Evolutionary conservation across 2,113 vertebrate genomes (phyloP), one percentile per base, ranked within the genome.

Genomic region (Oncorhynchus masou): DNA sequence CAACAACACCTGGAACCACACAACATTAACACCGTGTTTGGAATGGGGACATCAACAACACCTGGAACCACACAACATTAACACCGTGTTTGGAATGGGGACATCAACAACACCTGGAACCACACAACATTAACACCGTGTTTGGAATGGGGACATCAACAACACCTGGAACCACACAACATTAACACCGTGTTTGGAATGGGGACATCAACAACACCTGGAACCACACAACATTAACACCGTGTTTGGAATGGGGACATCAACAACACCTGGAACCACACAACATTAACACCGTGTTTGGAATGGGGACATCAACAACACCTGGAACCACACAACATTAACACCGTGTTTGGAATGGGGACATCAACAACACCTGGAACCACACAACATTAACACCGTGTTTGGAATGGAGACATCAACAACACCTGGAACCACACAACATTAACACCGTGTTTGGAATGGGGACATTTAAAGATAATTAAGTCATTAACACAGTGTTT

Each of bases 151-250:
- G n/a, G n/a, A n/a, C n/a, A n/a, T n/a, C 11, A 98, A 93, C 16
- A 99, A 92, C 57, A 99, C 97, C 97, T 99, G 83, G 39, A 83
- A 76, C 70, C 70, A 70, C 34, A 79, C 8, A 68, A 51, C 20
- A n/a, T 1, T 70, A 59, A 45, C 39, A 45, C 9, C 0, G 27
- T 3, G 27, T 27, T 27, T 27, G 3, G 27, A 3, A 27, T 27
- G 27, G 27, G n/a, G n/a, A n/a, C n/a, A n/a, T n/a, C 11, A 98
- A 93, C 16, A 99, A 92, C 57, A 99, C 97, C 97, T 99, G 83
- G 39, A 83, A 76, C 70, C 70, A 70, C 34, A 79, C 8, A 68
- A 51, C 20, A n/a, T 1, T 70, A 59, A 45, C 39, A 45, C 9
- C 0, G 27, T 3, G 27, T 27, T 27, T 27, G 3, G 27, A 3